Base-by-base conservation (phyloP, 2,113 vertebrate genomes). In the Irena cyanogastra region DNA sequence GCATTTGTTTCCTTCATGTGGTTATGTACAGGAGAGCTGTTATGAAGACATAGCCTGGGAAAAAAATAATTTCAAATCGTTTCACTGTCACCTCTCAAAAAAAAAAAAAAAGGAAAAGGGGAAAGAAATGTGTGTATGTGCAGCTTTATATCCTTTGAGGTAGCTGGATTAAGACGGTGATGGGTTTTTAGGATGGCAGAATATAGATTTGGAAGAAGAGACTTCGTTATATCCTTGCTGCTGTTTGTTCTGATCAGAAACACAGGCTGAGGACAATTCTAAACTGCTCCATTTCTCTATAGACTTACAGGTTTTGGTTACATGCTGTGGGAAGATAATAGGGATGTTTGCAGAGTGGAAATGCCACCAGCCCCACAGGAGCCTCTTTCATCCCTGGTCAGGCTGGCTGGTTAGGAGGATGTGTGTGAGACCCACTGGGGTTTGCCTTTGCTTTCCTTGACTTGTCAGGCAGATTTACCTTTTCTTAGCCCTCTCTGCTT, bases 401-500 rank as follows among this genome's bases (percentile, higher is more conserved):
- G 33, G 59, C 35, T 52, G 47, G 31, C 45, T 88, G 41, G 5
- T 56, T 30, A 41, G 53, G 37, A 86, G 37, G 27, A 42, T n/a
- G 22, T 14, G n/a, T 50, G 41, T 3, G 23, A 59, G 31, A 65
- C 30, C 7, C 37, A 16, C 35, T 53, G 61, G 82, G 52, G 22
- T 89, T 28, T 74, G 63, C 53, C 13, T 65, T 72, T 61, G 54
- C 50, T 47, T 78, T 37, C 39, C 60, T 68, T 30, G 56, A 45
- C 23, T 57, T 0, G 0, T 69, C 60, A 30, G 35, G 52, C 60
- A 89, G 76, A 44, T 81, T 42, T 61, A 61, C 42, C 20, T 79
- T 61, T 70, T 56, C 66, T 53, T 77, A 56, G 33, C 4, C 1
- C 42, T 1, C 0, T n/a, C n/a, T 66, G 0, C 33, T 50, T 72